Evolutionary conservation across 2,888 invertebrate genomes (phyloP), one percentile per base, ranked within the genome.

Genomic region (Aleiodes testaceus): DNA sequence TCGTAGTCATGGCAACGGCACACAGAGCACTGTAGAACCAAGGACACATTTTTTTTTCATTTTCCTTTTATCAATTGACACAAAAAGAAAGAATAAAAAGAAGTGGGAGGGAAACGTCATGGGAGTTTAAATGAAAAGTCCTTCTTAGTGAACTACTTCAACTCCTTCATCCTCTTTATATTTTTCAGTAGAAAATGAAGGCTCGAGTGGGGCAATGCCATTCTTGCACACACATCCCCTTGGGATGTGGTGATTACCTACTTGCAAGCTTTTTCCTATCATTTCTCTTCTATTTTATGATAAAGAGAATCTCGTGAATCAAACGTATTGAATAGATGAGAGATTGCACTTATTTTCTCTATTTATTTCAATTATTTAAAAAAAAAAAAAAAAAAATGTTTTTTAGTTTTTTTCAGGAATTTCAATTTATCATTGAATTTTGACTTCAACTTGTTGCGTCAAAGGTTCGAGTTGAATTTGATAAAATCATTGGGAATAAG

Each of bases 1-100:
- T 70, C 73, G 83, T 83, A 78, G 76, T 69, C 82, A 83, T 82
- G 81, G 73, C 72, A 74, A 83, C 83, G 81, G 83, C 83, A 83
- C 83, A 26, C 9, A 83, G 75, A 80, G 75, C 75, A 73, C 72
- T 74, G 74, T 74, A 18, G 36, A 75, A 74, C 36, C 66, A 77
- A 75, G 75, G 75, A 78, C 77, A 75, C n/a, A 11, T 50, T 49
- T 22, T 22, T 47, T 12, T 30, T 50, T 66, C 7, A 3, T 36
- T 36, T 36, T 2, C 36, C 36, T 50, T 66, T 45, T 22, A 30
- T 66, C 49, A 52, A 36, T 66, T 14, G 52, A 53, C 26, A 50
- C 22, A 50, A 72, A 66, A 52, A 64, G 45, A 64, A 20, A 26
- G 50, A 66, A 50, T 63, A 64, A 42, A 64, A 64, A 61, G 50